These are phyloP conservation scores for Nemurella pictetii DNA, from an alignment of 2,888 invertebrate genomes.

Conservation along the genomic window DNA sequence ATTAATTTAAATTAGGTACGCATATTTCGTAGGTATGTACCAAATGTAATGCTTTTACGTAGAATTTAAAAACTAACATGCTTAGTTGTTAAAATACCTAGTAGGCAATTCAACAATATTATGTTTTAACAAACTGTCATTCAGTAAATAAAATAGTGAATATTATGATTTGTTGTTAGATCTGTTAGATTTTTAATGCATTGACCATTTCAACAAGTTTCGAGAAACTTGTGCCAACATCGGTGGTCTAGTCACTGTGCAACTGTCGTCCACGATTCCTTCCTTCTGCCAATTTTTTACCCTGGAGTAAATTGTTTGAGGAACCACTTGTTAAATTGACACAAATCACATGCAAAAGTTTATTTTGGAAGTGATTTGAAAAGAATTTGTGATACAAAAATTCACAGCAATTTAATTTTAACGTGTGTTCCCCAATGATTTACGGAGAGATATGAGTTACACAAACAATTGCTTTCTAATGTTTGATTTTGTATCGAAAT, in stretches of 20 bases:
- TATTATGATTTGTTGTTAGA: neutral
- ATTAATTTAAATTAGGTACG: neutral
- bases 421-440: too few species aligned
- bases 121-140: constrained; percentile 2
- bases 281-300: neutral
- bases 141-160: constrained; percentile 5
- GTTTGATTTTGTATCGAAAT: neutral
- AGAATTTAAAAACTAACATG: neutral
- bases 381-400: too few species aligned
- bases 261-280: neutral
- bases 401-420: too few species aligned
- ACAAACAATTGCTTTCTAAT: neutral
- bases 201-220: too few species aligned
- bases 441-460: too few species aligned
- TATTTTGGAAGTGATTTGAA: too few species aligned
- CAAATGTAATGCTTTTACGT: neutral
- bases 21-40: neutral
- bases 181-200: neutral
- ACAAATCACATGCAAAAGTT: too few species aligned
- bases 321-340: too few species aligned
- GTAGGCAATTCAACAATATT: neutral
- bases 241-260: neutral
- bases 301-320: too few species aligned
- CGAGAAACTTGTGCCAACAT: too few species aligned
- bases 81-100: neutral